phyloP scores from a whole-genome alignment of 2,888 invertebrate genomes.

The Asteroscopus sphinx region DNA sequence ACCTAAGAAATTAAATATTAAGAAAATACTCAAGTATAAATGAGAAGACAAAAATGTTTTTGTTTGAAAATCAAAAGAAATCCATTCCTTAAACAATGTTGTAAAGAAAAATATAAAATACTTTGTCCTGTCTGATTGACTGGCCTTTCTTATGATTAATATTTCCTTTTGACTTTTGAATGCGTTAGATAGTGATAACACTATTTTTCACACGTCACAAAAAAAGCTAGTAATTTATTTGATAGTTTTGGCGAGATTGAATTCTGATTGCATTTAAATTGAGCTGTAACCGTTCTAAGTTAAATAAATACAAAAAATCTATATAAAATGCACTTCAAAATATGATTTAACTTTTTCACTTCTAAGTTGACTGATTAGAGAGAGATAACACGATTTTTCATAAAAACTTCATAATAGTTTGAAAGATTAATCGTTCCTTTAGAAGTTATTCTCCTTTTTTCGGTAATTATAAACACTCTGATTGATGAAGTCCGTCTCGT shows the following conservation, averaged over 20 bases:
- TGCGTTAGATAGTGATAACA: neutral
- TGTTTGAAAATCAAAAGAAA: neutral
- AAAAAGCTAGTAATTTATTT: neutral
- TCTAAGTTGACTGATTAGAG: neutral
- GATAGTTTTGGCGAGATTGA: no score
- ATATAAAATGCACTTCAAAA: no score
- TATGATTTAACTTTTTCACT: no score
- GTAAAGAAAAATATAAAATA: neutral
- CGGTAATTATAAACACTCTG: slow-evolving; percentile 58
- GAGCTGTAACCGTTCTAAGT: no score
- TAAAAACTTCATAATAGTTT: slow-evolving; percentile 13
- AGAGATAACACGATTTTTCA: neutral
- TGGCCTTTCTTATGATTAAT: neutral
- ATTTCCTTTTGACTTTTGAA: neutral
- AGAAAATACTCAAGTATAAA: neutral
- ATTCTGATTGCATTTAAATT: no score
- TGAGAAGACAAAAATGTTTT: neutral
- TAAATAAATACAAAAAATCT: no score
- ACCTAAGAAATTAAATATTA: no score
- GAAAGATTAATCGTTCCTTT: slow-evolving; percentile 55
- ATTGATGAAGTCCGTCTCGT: slow-evolving; percentile 55
- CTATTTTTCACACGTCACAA: neutral
- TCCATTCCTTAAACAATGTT: neutral
- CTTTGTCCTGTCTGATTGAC: neutral
- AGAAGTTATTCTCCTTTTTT: slow-evolving; percentile 53